These are phyloP conservation scores for Montipora sp. DNA, from an alignment of 64 coral and sea anemone species.

Conservation along the genomic window DNA sequence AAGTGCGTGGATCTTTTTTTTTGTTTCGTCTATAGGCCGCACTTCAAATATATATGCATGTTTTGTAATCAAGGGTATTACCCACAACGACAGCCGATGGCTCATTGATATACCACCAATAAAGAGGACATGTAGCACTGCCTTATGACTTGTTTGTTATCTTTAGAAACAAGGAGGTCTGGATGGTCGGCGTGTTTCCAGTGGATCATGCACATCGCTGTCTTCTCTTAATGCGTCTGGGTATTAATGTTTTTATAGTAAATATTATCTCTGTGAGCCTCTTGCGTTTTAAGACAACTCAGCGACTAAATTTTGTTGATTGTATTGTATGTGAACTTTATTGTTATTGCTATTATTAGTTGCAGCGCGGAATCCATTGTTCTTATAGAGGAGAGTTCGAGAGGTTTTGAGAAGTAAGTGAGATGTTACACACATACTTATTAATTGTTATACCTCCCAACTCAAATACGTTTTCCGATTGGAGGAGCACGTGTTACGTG, in stretches of 20 bases:
- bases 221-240: background rate
- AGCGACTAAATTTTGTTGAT: too few species aligned
- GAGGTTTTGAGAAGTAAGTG: slow-evolving; percentile 42
- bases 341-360: background rate
- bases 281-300: background rate
- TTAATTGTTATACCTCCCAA: too few species aligned
- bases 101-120: too few species aligned
- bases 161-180: background rate
- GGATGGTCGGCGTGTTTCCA: background rate
- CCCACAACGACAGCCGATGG: too few species aligned
- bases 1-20: too few species aligned
- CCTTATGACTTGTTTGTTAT: background rate
- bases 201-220: slow-evolving; percentile 1
- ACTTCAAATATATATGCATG: too few species aligned
- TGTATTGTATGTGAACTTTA: background rate
- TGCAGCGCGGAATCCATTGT: slow-evolving; percentile 28
- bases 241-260: background rate
- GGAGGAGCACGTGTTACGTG: too few species aligned
- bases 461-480: too few species aligned
- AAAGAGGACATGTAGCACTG: background rate
- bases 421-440: too few species aligned
- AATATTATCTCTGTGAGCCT: background rate
- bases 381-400: slow-evolving; percentile 30
- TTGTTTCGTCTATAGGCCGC: too few species aligned
- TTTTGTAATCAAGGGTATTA: too few species aligned